Conservation (phyloP, 1,140 invertebrate genomes). For the Acarapis woodi region DNA sequence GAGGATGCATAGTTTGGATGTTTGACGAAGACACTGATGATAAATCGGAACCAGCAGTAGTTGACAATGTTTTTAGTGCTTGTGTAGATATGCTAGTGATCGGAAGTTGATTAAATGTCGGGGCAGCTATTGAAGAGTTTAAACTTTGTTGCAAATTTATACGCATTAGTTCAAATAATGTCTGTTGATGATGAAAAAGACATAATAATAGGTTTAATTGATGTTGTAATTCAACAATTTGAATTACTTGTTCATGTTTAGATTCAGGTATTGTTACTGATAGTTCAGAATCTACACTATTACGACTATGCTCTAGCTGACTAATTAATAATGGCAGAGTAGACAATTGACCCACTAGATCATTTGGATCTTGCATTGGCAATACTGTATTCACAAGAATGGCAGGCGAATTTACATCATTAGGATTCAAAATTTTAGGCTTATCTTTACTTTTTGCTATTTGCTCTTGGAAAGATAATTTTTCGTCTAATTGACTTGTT, state of each 20-base stretch:
- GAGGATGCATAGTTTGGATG: no score
- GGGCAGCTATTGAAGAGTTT: no score
- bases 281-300: no score
- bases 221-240: constrained; percentile 4
- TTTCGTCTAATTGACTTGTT: neutral
- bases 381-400: neutral
- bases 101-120: constrained; percentile 1
- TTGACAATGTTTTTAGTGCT: neutral
- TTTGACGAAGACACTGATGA: no score
- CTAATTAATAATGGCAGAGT: constrained; percentile 1
- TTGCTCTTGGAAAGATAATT: no score
- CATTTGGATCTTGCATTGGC: constrained; percentile 1
- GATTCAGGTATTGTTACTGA: no score
- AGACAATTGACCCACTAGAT: neutral
- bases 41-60: neutral
- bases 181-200: constrained; percentile 2
- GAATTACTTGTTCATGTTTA: constrained; percentile 1
- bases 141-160: constrained; percentile 1
- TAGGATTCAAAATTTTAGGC: no score
- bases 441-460: no score
- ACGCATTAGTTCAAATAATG: constrained; percentile 1
- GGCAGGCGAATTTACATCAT: neutral
- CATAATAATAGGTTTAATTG: neutral
- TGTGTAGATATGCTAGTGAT: neutral
- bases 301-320: no score